A percentile compares a stretch with the other conserved stretches of the same genome.
phyloP scores from a whole-genome alignment of 2,888 invertebrate species.

The Dynastes maya region DNA sequence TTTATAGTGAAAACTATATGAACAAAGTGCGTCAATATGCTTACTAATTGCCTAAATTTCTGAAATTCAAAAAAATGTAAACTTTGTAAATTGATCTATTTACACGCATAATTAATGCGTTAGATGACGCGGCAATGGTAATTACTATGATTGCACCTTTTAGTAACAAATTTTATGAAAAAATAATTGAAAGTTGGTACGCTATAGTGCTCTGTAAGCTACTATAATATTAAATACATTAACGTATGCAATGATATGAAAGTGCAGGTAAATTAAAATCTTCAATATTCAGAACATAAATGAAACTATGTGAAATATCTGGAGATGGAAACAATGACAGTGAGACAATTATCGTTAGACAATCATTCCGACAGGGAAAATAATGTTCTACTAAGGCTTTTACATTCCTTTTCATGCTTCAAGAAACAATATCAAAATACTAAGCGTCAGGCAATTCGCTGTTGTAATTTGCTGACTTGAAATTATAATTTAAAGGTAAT shows the following conservation, averaged over 20 bases:
- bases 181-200: too few species aligned
- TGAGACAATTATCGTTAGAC: conserved; percentile 23
- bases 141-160: too few species aligned
- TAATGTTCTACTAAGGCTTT: conserved; percentile 26
- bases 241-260: neutral
- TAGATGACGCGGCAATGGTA: too few species aligned
- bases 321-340: conserved; percentile 49
- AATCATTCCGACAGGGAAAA: conserved; percentile 25
- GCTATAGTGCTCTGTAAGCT: too few species aligned
- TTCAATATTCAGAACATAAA: conserved; percentile 15
- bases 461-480: conserved; percentile 24
- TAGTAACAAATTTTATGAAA: too few species aligned
- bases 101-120: too few species aligned
- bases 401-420: conserved; percentile 44
- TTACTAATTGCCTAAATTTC: too few species aligned
- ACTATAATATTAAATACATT: too few species aligned
- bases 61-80: too few species aligned
- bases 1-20: neutral
- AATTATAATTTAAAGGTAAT: conserved; percentile 3
- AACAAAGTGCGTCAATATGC: too few species aligned
- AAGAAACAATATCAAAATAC: conserved; percentile 39
- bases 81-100: too few species aligned
- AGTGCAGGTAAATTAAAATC: conserved; percentile 37
- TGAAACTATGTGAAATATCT: conserved; percentile 55
- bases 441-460: conserved; percentile 42